phyloP scores from a whole-genome alignment of 2,797 vertebrate species.

The Amblyraja radiata region DNA sequence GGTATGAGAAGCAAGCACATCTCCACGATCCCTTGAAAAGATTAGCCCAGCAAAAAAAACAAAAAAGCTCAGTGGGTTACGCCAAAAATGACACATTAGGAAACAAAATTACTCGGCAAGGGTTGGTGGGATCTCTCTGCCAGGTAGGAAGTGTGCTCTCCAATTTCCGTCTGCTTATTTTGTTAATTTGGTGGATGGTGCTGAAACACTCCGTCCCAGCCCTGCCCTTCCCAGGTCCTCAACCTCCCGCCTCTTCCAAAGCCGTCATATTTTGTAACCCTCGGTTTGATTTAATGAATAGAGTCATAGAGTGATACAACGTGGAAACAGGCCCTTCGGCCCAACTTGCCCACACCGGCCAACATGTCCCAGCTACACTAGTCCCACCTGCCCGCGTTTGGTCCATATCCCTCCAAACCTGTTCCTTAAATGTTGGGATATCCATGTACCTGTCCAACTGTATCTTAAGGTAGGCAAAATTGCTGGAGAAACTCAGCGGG shows the following conservation, averaged over 20 bases:
- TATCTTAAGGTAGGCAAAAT: too few species aligned
- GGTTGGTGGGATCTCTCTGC: slow-evolving; percentile 12
- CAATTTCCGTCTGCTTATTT: background rate
- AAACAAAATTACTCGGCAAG: background rate
- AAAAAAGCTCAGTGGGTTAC: background rate
- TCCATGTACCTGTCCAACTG: too few species aligned
- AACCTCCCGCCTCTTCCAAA: background rate
- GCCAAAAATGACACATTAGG: slow-evolving; percentile 5
- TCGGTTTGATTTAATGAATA: background rate
- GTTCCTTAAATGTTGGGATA: too few species aligned
- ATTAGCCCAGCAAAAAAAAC: background rate
- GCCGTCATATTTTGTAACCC: background rate
- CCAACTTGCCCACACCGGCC: too few species aligned
- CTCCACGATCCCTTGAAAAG: background rate
- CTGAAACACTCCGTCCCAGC: background rate
- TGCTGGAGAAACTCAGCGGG: too few species aligned
- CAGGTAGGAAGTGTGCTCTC: background rate
- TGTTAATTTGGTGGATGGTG: background rate
- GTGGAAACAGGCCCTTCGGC: too few species aligned
- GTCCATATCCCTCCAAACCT: too few species aligned
- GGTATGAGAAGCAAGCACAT: background rate
- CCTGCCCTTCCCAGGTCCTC: background rate
- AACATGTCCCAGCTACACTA: too few species aligned
- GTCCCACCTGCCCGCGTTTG: too few species aligned
- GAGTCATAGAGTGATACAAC: too few species aligned